A percentile compares a stretch with the other conserved stretches of the same genome.
phyloP scores from a whole-genome alignment of 2,113 vertebrate species.

The Lynx canadensis region DNA sequence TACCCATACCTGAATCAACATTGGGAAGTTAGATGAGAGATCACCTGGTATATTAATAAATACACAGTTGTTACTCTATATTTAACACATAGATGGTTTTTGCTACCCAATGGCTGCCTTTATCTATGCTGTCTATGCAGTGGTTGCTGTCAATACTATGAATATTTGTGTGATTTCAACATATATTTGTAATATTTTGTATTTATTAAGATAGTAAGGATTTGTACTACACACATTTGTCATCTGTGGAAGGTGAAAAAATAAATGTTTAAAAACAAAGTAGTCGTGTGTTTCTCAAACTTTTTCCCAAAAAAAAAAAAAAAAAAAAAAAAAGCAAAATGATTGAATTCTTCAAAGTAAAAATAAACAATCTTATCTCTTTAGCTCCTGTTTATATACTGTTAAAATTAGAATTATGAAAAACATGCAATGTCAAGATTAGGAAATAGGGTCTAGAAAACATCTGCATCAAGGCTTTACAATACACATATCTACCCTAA shows the following conservation, averaged over 20 bases:
- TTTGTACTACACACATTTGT: background rate
- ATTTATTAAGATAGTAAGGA: constrained; percentile 16
- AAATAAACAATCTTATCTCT: background rate
- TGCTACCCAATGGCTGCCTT: background rate
- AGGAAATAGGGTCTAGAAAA: background rate
- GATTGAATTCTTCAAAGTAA: constrained; percentile 2
- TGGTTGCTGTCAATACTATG: background rate
- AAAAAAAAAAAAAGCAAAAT: constrained; percentile 38
- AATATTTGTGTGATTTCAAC: constrained; percentile 11
- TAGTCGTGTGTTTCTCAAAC: constrained; percentile 28
- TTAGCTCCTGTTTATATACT: background rate
- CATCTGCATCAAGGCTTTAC: background rate
- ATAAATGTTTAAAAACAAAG: constrained; percentile 5
- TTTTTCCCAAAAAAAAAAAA: background rate
- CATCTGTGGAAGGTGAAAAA: background rate
- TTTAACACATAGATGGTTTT: background rate
- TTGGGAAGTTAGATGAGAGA: background rate
- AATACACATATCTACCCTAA: background rate
- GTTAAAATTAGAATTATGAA: background rate
- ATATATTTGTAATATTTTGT: background rate
- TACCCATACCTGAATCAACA: background rate
- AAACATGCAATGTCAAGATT: background rate
- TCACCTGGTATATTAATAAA: background rate
- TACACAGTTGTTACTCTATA: background rate
- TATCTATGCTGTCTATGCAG: background rate